phyloP scores from a whole-genome alignment of 2,113 vertebrate species.

The Perca flavescens region DNA sequence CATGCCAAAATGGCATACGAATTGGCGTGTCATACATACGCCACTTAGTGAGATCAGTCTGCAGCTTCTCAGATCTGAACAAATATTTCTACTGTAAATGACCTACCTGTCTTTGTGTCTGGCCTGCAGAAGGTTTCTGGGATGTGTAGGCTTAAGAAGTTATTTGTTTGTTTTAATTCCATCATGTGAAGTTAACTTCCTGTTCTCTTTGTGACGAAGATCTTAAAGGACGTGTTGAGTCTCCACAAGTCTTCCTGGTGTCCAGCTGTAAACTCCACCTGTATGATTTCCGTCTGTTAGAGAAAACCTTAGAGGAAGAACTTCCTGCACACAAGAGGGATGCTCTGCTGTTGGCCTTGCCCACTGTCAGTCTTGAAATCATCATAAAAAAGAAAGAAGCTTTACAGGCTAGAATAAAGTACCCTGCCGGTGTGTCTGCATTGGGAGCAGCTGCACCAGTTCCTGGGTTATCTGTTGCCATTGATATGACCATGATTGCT shows the following conservation, averaged over 20 bases:
- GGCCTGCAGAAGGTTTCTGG: no score
- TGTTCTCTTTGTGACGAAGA: constrained; percentile 4
- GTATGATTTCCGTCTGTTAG: constrained; percentile 19
- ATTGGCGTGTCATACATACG: no score
- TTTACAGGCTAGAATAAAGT: not conserved
- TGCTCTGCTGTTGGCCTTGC: constrained; percentile 3
- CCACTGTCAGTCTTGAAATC: not conserved
- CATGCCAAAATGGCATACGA: no score
- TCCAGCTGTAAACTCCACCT: not conserved
- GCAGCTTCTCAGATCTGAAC: no score
- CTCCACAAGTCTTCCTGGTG: constrained; percentile 49
- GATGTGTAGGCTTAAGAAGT: no score
- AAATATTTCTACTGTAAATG: no score
- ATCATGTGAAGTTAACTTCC: no score
- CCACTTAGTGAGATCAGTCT: no score
- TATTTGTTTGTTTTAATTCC: no score
- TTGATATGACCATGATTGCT: not conserved
- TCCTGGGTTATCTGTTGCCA: not conserved
- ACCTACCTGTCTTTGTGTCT: no score
- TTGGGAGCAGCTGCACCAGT: not conserved
- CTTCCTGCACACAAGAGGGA: constrained; percentile 40
- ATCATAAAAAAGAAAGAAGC: constrained; percentile 38
- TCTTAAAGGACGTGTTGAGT: not conserved
- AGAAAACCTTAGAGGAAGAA: constrained; percentile 16
- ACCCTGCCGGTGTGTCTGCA: no score